Percentiles rank a stretch among this genome's conserved stretches.
phyloP scores from a whole-genome alignment of 2,113 vertebrate genomes.

The Ginglymostoma cirratum region DNA sequence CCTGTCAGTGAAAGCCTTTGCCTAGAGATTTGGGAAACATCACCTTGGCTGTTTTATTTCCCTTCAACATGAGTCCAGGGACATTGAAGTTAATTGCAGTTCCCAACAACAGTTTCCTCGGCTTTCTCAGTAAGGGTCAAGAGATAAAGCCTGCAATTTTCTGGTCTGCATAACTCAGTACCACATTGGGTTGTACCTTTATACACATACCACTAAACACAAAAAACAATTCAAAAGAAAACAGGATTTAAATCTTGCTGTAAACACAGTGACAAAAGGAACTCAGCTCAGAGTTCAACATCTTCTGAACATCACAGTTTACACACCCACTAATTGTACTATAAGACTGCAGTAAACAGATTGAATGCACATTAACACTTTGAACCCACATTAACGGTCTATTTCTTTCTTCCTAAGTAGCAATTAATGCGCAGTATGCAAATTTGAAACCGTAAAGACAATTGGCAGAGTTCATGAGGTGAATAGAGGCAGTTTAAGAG shows the following conservation, averaged over 20 bases:
- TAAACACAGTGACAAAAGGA: neutral
- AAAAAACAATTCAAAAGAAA: neutral
- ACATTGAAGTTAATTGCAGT: neutral
- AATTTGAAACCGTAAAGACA: neutral
- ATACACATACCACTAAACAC: neutral
- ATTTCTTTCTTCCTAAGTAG: neutral
- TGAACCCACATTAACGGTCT: neutral
- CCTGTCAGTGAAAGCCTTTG: neutral
- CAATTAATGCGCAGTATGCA: neutral
- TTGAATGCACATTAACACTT: neutral
- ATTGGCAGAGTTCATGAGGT: neutral
- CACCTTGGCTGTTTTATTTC: neutral
- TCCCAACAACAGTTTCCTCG: neutral
- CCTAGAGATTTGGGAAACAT: neutral
- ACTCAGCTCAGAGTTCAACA: neutral
- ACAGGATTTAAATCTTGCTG: neutral
- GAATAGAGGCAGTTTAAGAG: neutral
- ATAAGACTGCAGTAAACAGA: neutral
- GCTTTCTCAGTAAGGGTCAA: neutral
- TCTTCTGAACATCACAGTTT: neutral
- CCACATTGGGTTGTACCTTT: neutral
- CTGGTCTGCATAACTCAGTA: neutral
- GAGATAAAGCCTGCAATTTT: neutral
- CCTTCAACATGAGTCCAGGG: no score
- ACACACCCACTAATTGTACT: neutral